A percentile compares a stretch with the other conserved stretches of the same genome.
These are phyloP conservation scores for Mizuhopecten yessoensis DNA, from an alignment of 1,140 invertebrate species.

Conservation along the genomic window DNA sequence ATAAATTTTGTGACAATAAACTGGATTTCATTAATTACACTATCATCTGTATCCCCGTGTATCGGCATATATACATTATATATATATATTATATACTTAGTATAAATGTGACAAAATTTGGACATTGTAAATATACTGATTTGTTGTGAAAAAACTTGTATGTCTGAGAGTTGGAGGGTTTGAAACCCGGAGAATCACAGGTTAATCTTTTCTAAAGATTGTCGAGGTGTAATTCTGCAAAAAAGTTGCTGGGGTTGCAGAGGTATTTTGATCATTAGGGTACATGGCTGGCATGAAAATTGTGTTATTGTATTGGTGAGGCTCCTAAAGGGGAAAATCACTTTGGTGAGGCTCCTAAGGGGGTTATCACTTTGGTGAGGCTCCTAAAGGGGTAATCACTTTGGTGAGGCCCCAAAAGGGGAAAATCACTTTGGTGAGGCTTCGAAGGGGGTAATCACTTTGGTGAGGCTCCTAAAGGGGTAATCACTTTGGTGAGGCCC, in stretches of 20 bases:
- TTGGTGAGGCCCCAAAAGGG: neutral
- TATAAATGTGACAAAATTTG: conserved; percentile 36
- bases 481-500: neutral
- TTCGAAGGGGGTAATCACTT: too few relatives aligned
- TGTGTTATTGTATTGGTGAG: neutral
- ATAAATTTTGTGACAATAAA: conserved; percentile 31
- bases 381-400: too few relatives aligned
- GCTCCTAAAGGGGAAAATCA: neutral
- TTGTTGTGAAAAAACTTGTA: conserved; percentile 6
- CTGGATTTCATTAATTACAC: neutral
- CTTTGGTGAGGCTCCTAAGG: too few relatives aligned
- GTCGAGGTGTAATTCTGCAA: neutral
- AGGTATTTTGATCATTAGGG: neutral
- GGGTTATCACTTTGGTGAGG: too few relatives aligned
- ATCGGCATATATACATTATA: conserved; percentile 35
- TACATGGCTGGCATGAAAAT: neutral
- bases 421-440: too few relatives aligned
- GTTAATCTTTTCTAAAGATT: neutral
- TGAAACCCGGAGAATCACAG: neutral
- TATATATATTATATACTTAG: conserved; percentile 23
- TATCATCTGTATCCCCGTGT: neutral
- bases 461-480: too few relatives aligned
- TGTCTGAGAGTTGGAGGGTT: neutral
- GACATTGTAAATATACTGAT: neutral
- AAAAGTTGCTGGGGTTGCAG: neutral